These are phyloP conservation scores for Deilephila elpenor DNA, from an alignment of 2,888 invertebrate genomes.

Conservation along the genomic window DNA sequence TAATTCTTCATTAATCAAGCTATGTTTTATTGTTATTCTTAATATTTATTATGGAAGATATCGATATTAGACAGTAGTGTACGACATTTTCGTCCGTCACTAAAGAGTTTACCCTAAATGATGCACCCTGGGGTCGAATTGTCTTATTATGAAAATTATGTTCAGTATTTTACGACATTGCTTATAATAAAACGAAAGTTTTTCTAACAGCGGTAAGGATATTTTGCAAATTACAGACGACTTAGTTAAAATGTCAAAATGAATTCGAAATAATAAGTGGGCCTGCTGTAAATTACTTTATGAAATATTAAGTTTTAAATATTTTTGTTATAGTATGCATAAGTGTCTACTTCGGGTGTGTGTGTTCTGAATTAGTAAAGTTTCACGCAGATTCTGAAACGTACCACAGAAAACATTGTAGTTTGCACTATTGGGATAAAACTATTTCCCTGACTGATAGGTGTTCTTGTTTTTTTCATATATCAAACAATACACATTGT, in stretches of 20 bases:
- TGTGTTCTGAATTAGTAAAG: no score
- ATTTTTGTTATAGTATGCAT: no score
- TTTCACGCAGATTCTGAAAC: no score
- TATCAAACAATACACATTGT: no score
- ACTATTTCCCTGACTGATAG: no score
- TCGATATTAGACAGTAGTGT: background rate
- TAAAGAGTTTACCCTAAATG: constrained; percentile 55
- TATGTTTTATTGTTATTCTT: background rate
- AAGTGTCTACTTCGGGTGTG: no score
- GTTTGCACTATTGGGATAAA: no score
- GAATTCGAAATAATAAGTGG: background rate
- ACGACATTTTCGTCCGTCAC: constrained; percentile 39
- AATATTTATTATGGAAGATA: background rate
- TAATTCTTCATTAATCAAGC: no score
- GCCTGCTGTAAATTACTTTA: background rate
- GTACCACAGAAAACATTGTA: no score
- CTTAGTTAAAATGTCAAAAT: constrained; percentile 9
- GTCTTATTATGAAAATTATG: constrained; percentile 67
- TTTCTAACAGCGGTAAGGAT: background rate
- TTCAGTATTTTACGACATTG: constrained; percentile 52
- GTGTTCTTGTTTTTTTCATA: no score
- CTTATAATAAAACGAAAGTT: constrained; percentile 41
- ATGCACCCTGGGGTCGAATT: constrained; percentile 64
- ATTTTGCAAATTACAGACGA: background rate
- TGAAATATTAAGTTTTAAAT: background rate